Percentiles rank a stretch among this genome's conserved stretches.
phyloP scores from a whole-genome alignment of 2,888 invertebrate species.

The Aplocera efformata region DNA sequence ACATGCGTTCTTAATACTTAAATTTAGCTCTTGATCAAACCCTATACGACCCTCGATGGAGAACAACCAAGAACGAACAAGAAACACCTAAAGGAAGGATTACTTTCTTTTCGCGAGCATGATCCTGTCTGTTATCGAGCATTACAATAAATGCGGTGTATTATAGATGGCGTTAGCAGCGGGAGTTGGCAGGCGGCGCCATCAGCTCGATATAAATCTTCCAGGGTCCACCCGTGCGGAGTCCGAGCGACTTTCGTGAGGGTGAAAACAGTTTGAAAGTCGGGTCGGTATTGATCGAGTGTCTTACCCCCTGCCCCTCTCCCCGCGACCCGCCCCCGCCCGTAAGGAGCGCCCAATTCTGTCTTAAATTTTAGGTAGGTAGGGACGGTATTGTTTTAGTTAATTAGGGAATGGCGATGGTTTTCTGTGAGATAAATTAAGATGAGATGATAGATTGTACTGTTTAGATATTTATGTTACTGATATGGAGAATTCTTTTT shows the following conservation, averaged over 20 bases:
- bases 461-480: no score
- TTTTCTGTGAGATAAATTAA: neutral
- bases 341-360: constrained; percentile 69
- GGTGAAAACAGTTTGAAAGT: constrained; percentile 81
- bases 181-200: constrained; percentile 25
- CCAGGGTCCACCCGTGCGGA: constrained; percentile 58
- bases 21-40: no score
- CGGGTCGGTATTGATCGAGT: constrained; percentile 80
- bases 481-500: no score
- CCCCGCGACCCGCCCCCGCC: constrained; percentile 38
- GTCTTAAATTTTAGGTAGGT: constrained; percentile 48
- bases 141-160: no score
- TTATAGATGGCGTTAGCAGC: no score
- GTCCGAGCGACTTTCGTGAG: constrained; percentile 79
- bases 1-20: no score
- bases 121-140: no score
- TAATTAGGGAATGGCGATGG: constrained; percentile 10
- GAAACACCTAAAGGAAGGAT: no score
- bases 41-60: no score
- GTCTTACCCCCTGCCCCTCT: constrained; percentile 61
- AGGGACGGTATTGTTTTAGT: constrained; percentile 15
- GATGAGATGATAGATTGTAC: no score
- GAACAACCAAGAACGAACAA: no score
- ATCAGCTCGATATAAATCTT: constrained; percentile 46
- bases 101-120: no score